Percentiles rank a stretch among this genome's conserved stretches.
phyloP scores from a whole-genome alignment of 2,888 invertebrate species.

The Caenorhabditis doughertyi region DNA sequence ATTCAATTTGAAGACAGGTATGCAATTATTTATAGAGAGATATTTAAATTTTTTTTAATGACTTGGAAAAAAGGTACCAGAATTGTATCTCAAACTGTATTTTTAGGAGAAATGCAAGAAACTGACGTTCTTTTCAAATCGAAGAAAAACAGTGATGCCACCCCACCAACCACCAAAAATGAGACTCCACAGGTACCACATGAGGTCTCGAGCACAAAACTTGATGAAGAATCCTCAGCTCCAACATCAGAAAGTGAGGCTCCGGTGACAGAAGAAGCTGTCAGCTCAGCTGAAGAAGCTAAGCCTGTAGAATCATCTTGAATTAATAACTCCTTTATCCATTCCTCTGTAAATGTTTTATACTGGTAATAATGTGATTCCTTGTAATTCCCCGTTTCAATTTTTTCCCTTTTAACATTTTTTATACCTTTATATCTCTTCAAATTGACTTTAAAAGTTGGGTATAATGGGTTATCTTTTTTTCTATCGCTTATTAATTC shows the following conservation, averaged over 20 bases:
- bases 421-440: constrained; percentile 18
- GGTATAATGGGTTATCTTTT: constrained; percentile 13
- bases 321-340: background rate
- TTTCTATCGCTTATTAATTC: background rate
- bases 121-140: constrained; percentile 77
- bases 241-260: constrained; percentile 31
- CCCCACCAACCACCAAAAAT: constrained; percentile 65
- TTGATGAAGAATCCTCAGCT: constrained; percentile 17
- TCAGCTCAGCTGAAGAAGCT: constrained; percentile 45
- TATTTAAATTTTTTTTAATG: too few species aligned
- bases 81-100: too few species aligned
- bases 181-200: constrained; percentile 72
- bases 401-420: background rate
- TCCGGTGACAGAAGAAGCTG: constrained; percentile 25
- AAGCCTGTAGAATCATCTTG: constrained; percentile 37
- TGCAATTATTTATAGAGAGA: too few species aligned
- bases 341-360: constrained; percentile 35
- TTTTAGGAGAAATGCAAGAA: constrained; percentile 75
- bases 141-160: constrained; percentile 64
- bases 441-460: constrained; percentile 46
- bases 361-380: constrained; percentile 55
- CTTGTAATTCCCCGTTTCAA: background rate
- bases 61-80: too few species aligned
- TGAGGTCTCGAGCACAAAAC: constrained; percentile 7
- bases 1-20: constrained; percentile 87